Conservation (phyloP, 2,797 vertebrate species). For the Sarcophilus harrisii region DNA sequence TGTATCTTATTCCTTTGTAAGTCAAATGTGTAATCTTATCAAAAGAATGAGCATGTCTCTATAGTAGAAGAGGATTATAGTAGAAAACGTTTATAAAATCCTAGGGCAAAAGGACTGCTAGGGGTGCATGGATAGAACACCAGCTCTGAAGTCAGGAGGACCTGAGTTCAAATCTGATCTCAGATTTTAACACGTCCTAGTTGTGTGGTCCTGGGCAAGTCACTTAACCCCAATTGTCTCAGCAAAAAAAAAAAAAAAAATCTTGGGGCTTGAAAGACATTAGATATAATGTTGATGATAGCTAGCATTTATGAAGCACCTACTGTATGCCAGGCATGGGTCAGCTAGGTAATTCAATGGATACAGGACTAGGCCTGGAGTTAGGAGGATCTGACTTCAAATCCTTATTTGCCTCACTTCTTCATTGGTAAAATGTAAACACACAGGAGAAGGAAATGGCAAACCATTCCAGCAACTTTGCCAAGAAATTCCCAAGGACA, state of each 20-base stretch:
- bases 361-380: neutral
- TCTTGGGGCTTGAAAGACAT: neutral
- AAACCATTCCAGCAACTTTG: neutral
- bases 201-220: no score
- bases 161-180: no score
- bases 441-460: neutral
- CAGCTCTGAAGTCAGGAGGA: no score
- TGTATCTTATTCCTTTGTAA: neutral
- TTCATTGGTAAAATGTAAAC: neutral
- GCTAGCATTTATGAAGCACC: neutral
- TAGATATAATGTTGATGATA: neutral
- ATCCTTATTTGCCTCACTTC: neutral
- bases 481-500: neutral
- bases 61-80: neutral
- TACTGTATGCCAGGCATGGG: neutral
- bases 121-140: no score
- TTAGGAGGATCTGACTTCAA: neutral
- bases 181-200: no score
- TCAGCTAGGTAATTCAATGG: neutral
- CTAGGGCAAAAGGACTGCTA: neutral
- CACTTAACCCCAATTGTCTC: no score
- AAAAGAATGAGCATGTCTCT: neutral
- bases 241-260: no score
- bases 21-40: conserved; percentile 39
- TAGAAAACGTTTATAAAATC: neutral